Base-by-base conservation (phyloP, 2,113 vertebrate species). In the Spea bombifrons region DNA sequence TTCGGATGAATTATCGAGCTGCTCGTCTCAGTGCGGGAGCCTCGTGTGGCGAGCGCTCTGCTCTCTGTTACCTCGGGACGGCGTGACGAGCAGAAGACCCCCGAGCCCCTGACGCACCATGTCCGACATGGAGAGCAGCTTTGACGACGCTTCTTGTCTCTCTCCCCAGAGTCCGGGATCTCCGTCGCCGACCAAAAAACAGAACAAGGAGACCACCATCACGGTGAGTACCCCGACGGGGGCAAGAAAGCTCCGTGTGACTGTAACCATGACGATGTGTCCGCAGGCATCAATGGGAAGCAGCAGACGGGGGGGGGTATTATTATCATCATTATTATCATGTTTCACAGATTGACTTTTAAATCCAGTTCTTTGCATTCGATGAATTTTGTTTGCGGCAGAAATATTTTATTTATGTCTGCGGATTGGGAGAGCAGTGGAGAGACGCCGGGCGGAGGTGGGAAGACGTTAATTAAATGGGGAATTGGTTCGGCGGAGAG, bases 161-260 rank as follows among this genome's bases (percentile, higher is more conserved):
- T 94, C 86, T 87, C 86, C 71, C 30, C 94, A 97, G 95, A 93
- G 93, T 83, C 94, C 93, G 2, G 92, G 89, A 76, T 92, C 93
- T 48, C 90, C 90, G 0, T 94, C 94, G 1, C 91, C 93, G 70
- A 87, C 90, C 83, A 94, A 90, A 84, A 96, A 86, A 72, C 93
- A 93, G 76, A 92, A 84, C 88, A 94, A 92, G 86, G 94, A 95
- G 75, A 92, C 87, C 76, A 92, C 92, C 52, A 86, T 94, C 73
- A 95, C 94, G 65, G 95, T 96, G 88, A 95, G 95, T 90, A 84
- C 45, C 67, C 55, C 47, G 47, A 15, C 30, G 30, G 30, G 30
- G 30, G 30, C 30, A 30, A 57, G 64, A 65, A 80, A 79, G 73
- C 71, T 73, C 45, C 13, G 55, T 47, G 13, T 16, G 73, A 47